Evolutionary conservation across 2,113 vertebrate genomes (phyloP).

Genomic region (Phalacrocorax aristotelis): DNA sequence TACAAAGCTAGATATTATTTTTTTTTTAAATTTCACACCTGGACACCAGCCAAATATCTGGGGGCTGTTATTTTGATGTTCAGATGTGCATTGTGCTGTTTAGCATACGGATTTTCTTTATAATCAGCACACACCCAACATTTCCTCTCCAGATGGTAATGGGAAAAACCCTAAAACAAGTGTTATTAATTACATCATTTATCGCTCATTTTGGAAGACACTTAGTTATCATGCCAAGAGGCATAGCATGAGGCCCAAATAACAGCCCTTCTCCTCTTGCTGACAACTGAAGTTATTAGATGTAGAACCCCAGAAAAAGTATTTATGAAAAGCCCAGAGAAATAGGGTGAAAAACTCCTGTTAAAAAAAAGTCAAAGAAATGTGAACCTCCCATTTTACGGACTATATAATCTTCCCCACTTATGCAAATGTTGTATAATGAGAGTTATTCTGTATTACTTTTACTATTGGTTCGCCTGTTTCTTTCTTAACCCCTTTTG

Average conservation of each 20-base stretch:
- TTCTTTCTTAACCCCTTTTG: not conserved
- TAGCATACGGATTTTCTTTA: not conserved
- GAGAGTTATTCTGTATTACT: not conserved
- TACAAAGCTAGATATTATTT: not conserved
- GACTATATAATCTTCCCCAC: not conserved
- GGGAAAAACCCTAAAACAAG: not conserved
- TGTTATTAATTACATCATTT: not conserved
- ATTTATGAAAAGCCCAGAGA: not conserved
- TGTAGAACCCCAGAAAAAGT: not conserved
- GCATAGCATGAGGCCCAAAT: not conserved
- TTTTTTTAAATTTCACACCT: not conserved
- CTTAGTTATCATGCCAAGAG: not conserved
- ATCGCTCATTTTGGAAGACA: not conserved
- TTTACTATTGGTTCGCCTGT: not conserved
- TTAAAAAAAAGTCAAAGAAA: not conserved
- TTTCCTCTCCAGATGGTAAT: not conserved
- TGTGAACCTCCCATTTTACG: not conserved
- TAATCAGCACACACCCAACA: not conserved
- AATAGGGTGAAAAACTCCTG: not conserved
- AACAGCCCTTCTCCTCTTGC: not conserved
- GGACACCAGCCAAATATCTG: not conserved
- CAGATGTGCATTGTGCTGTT: not conserved
- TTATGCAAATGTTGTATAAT: not conserved
- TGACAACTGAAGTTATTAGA: not conserved
- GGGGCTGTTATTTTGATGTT: not conserved